A percentile compares a stretch with the other conserved stretches of the same genome.
phyloP scores from a whole-genome alignment of 2,797 vertebrate species.

The Triplophysa yarkandensis region DNA sequence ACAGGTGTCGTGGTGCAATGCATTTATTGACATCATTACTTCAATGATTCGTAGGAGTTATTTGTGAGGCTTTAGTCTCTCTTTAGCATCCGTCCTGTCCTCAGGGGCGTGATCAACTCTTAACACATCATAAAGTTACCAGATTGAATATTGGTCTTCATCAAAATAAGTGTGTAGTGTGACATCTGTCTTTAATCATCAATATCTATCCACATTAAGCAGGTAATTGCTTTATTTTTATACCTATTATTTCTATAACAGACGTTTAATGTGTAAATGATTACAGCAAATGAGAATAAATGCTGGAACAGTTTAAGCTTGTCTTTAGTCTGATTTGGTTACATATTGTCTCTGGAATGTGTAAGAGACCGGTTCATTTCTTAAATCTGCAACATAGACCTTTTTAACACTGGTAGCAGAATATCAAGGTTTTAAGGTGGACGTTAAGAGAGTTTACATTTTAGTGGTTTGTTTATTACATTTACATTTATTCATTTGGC shows the following conservation, averaged over 20 bases:
- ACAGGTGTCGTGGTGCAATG: constrained; percentile 2
- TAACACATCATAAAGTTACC: neutral
- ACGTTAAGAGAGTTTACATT: neutral
- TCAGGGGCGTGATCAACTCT: constrained; percentile 10
- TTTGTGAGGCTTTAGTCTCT: constrained; percentile 15
- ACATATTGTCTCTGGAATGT: too few species aligned
- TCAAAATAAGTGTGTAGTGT: neutral
- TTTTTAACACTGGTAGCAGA: neutral
- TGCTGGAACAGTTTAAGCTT: neutral
- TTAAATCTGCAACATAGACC: neutral
- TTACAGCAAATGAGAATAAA: neutral
- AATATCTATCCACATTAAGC: neutral
- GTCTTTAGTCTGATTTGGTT: neutral
- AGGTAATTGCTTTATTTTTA: neutral
- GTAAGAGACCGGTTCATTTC: too few species aligned
- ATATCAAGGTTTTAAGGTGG: neutral
- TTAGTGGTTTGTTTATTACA: neutral
- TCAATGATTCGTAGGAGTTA: neutral
- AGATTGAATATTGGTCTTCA: constrained; percentile 5
- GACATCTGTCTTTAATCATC: neutral
- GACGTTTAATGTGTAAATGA: neutral
- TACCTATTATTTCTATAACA: neutral
- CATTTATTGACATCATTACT: constrained; percentile 20
- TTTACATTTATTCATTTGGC: too few species aligned
- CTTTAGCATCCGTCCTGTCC: neutral